phyloP scores from a whole-genome alignment of 2,113 vertebrate genomes.

The Craseonycteris thonglongyai region DNA sequence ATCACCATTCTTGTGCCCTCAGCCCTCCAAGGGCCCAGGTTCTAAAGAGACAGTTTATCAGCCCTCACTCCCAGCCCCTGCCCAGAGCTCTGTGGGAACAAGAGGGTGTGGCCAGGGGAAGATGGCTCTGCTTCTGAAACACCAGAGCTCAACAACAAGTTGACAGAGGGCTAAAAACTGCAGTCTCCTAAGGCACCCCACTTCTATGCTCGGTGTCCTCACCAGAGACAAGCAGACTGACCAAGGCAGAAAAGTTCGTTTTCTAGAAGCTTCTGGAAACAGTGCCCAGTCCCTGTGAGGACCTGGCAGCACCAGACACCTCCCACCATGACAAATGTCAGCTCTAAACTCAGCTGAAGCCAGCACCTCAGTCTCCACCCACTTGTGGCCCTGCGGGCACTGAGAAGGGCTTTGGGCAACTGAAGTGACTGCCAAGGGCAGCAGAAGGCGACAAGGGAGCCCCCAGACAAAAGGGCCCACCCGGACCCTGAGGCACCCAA shows the following conservation, averaged over 20 bases:
- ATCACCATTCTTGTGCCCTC: neutral
- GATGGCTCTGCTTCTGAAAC: neutral
- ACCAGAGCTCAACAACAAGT: rapidly evolving
- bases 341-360: neutral
- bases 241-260: neutral
- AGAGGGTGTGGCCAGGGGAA: neutral
- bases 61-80: no score
- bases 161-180: rapidly evolving
- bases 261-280: neutral
- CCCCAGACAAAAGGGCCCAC: neutral
- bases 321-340: neutral
- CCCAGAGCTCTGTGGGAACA: neutral
- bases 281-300: neutral
- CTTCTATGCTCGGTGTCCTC: neutral
- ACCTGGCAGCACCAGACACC: neutral
- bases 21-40: neutral
- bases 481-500: neutral
- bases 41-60: neutral
- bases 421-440: no score
- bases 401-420: neutral
- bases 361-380: neutral
- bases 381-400: rapidly evolving
- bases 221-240: neutral
- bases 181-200: neutral
- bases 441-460: neutral